A percentile compares a stretch with the other conserved stretches of the same genome.
phyloP scores from a whole-genome alignment of 2,113 vertebrate species.

The Myxocyprinus asiaticus region DNA sequence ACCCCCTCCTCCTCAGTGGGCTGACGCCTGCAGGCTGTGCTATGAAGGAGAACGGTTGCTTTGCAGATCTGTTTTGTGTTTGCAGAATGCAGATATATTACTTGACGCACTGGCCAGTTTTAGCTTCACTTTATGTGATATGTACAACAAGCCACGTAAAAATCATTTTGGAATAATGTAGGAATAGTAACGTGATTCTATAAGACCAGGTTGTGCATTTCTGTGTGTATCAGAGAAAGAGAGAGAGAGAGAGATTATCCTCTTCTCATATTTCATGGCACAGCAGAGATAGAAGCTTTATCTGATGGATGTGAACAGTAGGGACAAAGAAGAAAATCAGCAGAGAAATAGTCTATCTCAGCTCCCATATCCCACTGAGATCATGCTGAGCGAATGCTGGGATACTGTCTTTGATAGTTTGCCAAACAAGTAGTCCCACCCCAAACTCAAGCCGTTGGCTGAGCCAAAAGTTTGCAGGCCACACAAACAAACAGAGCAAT shows the following conservation, averaged over 20 bases:
- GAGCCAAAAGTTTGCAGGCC: too few species aligned
- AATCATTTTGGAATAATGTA: too few species aligned
- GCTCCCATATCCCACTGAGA: conserved; percentile 1
- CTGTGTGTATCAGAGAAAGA: too few species aligned
- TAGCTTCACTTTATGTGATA: too few species aligned
- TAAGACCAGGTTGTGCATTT: neutral
- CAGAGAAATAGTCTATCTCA: neutral
- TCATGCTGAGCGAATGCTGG: conserved; percentile 12
- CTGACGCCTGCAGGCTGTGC: neutral
- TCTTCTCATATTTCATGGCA: conserved; percentile 18
- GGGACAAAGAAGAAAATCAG: neutral
- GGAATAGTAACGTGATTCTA: too few species aligned
- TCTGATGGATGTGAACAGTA: conserved; percentile 38
- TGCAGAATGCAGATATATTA: neutral
- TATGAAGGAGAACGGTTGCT: conserved; percentile 1
- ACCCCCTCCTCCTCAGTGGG: neutral
- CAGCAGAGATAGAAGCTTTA: neutral
- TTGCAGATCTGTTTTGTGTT: neutral
- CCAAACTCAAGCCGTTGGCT: too few species aligned
- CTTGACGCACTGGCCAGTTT: neutral
- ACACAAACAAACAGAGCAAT: too few species aligned
- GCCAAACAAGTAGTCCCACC: neutral
- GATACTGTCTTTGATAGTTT: neutral
- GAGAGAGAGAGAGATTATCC: neutral
- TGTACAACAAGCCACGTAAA: too few species aligned